Conservation (phyloP, 2,797 vertebrate species). For the Acestrorhynchus altus region DNA sequence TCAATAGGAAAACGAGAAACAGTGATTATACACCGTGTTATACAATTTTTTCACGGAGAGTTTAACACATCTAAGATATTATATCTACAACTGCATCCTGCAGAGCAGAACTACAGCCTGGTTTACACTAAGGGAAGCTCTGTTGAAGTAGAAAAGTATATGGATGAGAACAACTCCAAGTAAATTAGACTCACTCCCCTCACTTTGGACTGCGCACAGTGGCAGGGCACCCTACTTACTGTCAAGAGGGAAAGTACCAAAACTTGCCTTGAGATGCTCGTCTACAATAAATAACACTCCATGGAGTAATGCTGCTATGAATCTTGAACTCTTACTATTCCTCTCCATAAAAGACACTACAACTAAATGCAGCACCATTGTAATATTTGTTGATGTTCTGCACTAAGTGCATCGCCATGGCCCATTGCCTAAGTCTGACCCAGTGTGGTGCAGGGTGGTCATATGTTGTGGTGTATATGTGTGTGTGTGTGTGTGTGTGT, state of each 20-base stretch:
- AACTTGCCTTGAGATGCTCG: constrained; percentile 13
- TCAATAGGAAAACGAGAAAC: background rate
- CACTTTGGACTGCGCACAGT: background rate
- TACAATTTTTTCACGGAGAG: background rate
- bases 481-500: constrained; percentile 47
- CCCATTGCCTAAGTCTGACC: constrained; percentile 58
- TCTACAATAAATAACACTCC: constrained; percentile 25
- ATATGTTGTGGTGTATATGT: constrained; percentile 53
- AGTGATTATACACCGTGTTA: background rate
- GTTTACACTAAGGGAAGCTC: constrained; percentile 12
- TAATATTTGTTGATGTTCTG: constrained; percentile 76
- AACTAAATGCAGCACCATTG: constrained; percentile 63
- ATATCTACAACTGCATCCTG: background rate
- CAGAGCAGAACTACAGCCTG: background rate
- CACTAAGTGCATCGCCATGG: constrained; percentile 55
- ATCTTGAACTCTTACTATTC: background rate
- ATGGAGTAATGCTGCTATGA: background rate
- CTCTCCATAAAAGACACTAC: constrained; percentile 33
- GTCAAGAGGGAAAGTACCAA: background rate
- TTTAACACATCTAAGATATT: background rate
- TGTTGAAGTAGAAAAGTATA: background rate
- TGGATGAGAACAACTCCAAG: constrained; percentile 13
- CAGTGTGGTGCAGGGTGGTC: constrained; percentile 55
- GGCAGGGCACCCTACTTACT: background rate
- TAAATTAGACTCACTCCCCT: background rate